A percentile compares a stretch with the other conserved stretches of the same genome.
Evolutionary conservation across 1,140 invertebrate genomes (phyloP).

Genomic region (Asbolus verrucosus): DNA sequence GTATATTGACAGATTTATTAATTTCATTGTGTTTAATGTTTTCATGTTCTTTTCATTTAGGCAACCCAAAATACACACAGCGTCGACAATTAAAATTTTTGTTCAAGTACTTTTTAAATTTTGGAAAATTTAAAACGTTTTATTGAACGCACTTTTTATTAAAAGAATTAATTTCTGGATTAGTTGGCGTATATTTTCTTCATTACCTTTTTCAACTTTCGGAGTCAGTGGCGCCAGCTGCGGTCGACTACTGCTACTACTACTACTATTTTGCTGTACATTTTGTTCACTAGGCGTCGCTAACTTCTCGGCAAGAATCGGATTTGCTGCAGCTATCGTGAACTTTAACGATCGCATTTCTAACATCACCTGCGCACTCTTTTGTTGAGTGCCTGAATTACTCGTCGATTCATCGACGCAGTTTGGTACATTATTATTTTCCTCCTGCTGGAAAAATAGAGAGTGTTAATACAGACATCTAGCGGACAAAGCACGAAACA

Average conservation of each 20-base stretch:
- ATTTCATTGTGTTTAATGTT: too few species aligned
- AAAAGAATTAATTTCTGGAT: too few species aligned
- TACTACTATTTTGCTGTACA: constrained; percentile 48
- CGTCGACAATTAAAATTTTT: too few species aligned
- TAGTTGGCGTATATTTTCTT: too few species aligned
- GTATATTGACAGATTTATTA: too few species aligned
- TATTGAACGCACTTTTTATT: too few species aligned
- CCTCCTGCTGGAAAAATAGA: constrained; percentile 61
- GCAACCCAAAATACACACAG: too few species aligned
- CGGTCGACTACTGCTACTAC: constrained; percentile 50
- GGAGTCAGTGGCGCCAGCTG: constrained; percentile 62
- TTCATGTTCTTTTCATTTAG: too few species aligned
- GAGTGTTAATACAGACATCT: constrained; percentile 13
- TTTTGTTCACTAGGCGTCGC: constrained; percentile 69
- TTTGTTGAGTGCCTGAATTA: constrained; percentile 55
- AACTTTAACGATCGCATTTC: constrained; percentile 72
- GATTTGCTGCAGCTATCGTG: constrained; percentile 85
- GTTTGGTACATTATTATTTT: constrained; percentile 64
- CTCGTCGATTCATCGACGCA: constrained; percentile 49
- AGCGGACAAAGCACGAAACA: too few species aligned
- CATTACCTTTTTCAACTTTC: constrained; percentile 65
- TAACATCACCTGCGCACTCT: constrained; percentile 65
- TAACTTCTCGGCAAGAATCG: constrained; percentile 77
- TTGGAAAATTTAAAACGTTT: too few species aligned
- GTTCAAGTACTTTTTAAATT: too few species aligned